These are phyloP conservation scores for Platynereis dumerilii DNA, from an alignment of 2,888 invertebrate species.

Conservation along the genomic window DNA sequence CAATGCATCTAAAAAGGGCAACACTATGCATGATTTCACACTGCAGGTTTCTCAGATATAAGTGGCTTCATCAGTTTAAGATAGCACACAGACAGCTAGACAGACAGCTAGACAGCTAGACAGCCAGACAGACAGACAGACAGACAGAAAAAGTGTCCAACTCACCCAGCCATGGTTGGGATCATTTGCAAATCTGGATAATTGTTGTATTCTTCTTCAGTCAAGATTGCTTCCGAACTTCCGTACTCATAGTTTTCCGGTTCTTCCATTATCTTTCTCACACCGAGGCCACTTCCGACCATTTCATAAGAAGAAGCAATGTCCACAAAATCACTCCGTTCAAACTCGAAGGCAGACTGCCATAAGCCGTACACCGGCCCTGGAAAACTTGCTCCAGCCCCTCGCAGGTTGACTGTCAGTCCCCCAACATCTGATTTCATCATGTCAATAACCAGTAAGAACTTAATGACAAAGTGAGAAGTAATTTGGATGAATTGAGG, in stretches of 20 bases:
- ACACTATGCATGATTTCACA: too few species aligned
- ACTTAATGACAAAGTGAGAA: too few species aligned
- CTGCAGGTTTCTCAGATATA: too few species aligned
- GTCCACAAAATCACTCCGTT: not conserved
- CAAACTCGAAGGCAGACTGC: slow-evolving; percentile 26
- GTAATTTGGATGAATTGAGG: too few species aligned
- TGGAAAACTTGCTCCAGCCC: slow-evolving; percentile 34
- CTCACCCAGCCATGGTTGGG: slow-evolving; percentile 53
- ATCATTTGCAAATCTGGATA: slow-evolving; percentile 44
- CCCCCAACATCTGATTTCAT: too few species aligned
- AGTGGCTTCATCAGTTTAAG: too few species aligned
- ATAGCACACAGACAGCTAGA: too few species aligned
- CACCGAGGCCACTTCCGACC: slow-evolving; percentile 17
- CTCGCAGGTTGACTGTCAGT: slow-evolving; percentile 11
- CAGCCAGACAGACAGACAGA: too few species aligned
- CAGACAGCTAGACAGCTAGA: too few species aligned
- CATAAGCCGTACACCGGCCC: slow-evolving; percentile 24
- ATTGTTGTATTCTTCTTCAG: slow-evolving; percentile 27
- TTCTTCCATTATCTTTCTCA: slow-evolving; percentile 2
- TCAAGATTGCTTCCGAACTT: slow-evolving; percentile 45
- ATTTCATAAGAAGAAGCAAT: slow-evolving; percentile 21
- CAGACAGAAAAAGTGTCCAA: too few species aligned
- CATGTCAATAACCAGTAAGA: too few species aligned
- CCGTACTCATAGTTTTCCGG: slow-evolving; percentile 36
- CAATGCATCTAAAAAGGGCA: too few species aligned